Conservation (phyloP, 23 tunicate genomes). For the Phallusia fumigata region DNA sequence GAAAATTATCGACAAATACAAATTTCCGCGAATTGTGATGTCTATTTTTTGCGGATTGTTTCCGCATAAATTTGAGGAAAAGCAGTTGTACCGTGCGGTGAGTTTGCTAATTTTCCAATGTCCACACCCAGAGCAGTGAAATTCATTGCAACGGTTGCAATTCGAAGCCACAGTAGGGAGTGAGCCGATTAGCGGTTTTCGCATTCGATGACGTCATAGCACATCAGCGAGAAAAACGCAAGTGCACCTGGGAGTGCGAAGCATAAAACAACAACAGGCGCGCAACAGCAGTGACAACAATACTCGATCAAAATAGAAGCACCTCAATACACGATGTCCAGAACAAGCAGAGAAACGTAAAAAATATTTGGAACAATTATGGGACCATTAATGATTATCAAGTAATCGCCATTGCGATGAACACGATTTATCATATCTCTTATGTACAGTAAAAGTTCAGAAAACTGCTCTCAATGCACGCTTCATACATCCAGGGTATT, state of each 20-base stretch:
- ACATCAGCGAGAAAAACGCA: neutral
- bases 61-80: no score
- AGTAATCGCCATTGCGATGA: neutral
- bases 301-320: no score
- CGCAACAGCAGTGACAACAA: neutral
- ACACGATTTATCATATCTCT: neutral
- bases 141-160: neutral
- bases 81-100: no score
- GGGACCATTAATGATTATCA: neutral
- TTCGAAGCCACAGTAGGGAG: neutral
- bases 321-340: neutral
- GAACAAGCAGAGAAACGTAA: neutral
- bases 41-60: no score
- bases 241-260: neutral
- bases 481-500: neutral
- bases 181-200: neutral
- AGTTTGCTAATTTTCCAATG: no score
- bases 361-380: neutral
- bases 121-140: neutral
- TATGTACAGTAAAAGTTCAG: conserved; percentile 2
- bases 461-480: neutral
- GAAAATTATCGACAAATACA: no score
- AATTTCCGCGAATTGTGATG: no score
- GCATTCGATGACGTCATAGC: neutral
- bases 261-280: neutral